These are phyloP conservation scores for Stigmatopora nigra DNA, from an alignment of 2,113 vertebrate genomes.

Conservation along the genomic window DNA sequence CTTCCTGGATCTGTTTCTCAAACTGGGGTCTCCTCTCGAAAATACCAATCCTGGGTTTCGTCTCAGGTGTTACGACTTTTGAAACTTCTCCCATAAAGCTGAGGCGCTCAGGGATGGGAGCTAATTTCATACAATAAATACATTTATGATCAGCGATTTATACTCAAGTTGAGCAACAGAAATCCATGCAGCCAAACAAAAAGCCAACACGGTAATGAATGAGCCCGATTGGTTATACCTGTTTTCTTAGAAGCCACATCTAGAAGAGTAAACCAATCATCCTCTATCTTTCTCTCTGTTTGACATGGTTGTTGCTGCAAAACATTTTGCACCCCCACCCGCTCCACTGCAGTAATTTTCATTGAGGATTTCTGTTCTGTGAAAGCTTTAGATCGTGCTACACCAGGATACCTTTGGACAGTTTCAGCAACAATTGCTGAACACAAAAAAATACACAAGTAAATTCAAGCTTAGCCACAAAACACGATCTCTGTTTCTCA, in stretches of 20 bases:
- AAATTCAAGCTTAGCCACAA: background rate
- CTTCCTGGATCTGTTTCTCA: constrained; percentile 49
- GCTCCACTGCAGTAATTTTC: constrained; percentile 23
- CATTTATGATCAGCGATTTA: background rate
- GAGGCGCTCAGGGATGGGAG: constrained; percentile 10
- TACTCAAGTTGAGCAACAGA: background rate
- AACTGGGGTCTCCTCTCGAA: constrained; percentile 37
- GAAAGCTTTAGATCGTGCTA: constrained; percentile 23
- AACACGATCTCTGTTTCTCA: background rate
- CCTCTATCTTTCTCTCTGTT: constrained; percentile 40
- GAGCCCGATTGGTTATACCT: constrained; percentile 43
- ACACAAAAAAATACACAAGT: constrained; percentile 15
- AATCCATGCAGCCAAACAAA: background rate
- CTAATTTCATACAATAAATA: constrained; percentile 30
- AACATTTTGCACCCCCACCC: constrained; percentile 11
- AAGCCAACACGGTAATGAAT: background rate
- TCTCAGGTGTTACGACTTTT: constrained; percentile 10
- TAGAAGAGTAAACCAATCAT: constrained; percentile 53
- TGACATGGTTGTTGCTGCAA: constrained; percentile 16
- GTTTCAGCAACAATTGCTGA: constrained; percentile 16
- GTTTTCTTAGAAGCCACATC: constrained; percentile 40
- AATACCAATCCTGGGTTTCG: constrained; percentile 19
- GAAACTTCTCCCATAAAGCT: constrained; percentile 24
- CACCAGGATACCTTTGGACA: constrained; percentile 16
- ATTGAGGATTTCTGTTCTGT: constrained; percentile 28